Percentiles rank a stretch among this genome's conserved stretches.
Conservation (phyloP, 2,113 vertebrate genomes). For the Pantherophis guttatus region DNA sequence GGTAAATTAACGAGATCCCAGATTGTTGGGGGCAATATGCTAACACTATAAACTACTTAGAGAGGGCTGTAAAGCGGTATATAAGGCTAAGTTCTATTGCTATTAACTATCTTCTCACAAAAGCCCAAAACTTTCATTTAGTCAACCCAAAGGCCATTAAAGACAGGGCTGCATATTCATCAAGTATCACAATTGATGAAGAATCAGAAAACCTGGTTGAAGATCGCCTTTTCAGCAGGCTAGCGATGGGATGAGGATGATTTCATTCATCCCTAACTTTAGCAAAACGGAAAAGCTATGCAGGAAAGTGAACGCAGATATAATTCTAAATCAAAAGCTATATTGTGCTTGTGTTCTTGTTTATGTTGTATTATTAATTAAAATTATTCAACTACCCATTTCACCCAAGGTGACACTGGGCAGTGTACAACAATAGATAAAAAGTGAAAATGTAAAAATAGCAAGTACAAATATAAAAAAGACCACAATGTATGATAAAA, state of each 20-base stretch:
- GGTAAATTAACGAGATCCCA: no score
- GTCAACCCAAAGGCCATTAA: background rate
- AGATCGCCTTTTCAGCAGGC: background rate
- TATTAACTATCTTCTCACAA: background rate
- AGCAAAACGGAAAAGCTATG: background rate
- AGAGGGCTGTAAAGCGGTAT: no score
- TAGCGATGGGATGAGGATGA: background rate
- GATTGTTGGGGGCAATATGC: no score
- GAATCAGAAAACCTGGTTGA: background rate
- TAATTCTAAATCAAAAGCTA: background rate
- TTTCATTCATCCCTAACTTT: background rate
- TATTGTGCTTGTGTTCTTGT: background rate
- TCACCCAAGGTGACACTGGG: background rate
- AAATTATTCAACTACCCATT: background rate
- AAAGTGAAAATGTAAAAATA: background rate
- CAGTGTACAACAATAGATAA: background rate
- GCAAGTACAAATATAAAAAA: background rate
- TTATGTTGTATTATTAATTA: background rate
- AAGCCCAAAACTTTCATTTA: background rate
- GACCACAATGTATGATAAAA: conserved; percentile 18
- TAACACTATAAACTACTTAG: no score
- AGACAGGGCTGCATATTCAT: background rate
- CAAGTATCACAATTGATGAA: background rate
- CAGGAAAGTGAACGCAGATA: background rate
- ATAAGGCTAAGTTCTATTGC: no score